Base-by-base conservation (phyloP, 53 echinoderm and acorn worm species). In the Luidia sarsii region DNA sequence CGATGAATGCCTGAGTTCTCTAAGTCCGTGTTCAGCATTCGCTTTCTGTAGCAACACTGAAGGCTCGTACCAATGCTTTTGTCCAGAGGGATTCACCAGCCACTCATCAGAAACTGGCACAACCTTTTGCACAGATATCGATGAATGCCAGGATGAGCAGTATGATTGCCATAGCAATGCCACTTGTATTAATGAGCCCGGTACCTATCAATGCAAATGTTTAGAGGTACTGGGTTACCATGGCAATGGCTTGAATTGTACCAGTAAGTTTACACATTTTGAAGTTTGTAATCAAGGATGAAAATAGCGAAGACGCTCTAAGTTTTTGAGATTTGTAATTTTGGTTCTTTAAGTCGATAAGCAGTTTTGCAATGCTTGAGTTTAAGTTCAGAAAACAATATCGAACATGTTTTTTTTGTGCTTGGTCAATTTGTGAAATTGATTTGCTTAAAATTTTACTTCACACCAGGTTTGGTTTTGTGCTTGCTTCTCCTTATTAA, bases 151-250 rank as follows among this genome's bases (percentile, higher is more conserved):
- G 53, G 37, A 66, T 65, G 67, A 54, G 14, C 33, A n/a, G 7
- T 52, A 67, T 37, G 81, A 81, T 81, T 89, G 89, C 71, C 71
- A 85, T 61, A 68, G 43, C 80, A 84, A 85, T 52, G 89, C 89
- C 21, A 56, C 7, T 20, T 89, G 89, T 38, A 64, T 71, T 39
- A 89, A 89, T 71, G 48, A 51, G 16, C 57, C 49, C 13, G 89
- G 89, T 33, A 59, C 80, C 48, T 89, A 84, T 50, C 39, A 38
- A 10, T 89, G 89, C 64, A 67, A 84, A 33, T 89, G 89, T 35
- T 43, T 33, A 15, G 67, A 80, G 33, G 9, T 2, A 27, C 38
- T 33, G 19, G 80, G 80, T 38, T 89, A 49, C 37, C 34, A 45
- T 1, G 89, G 89, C 23, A 68, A 89, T 64, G 89, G 89, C 5